Base-by-base conservation (phyloP, 2,888 invertebrate genomes). In the Athalia rosae region DNA sequence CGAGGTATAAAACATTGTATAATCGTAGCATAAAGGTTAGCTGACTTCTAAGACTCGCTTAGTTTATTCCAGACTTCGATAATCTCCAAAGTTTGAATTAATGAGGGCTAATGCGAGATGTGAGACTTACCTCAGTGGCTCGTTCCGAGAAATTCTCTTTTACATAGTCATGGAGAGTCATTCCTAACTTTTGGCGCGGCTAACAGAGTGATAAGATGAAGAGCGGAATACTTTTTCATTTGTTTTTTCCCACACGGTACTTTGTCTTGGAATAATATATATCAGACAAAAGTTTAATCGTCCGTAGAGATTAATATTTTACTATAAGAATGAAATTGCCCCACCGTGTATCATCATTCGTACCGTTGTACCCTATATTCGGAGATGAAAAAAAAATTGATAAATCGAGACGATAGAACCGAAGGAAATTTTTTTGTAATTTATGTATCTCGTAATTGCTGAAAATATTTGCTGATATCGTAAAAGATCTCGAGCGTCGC, bases 61-160 rank as follows among this genome's bases (percentile, higher is more conserved):
- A 45, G 45, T 71, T 71, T 58, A 58, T 58, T 71, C 71, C 56
- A 71, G 58, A 71, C 71, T 71, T 71, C 71, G 71, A 74, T 74
- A 74, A 74, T 74, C 74, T 74, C 61, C 74, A 43, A 74, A 61
- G 74, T 74, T 74, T 41, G 48, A 74, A 74, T 74, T 74, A 59
- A 74, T 71, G 74, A 61, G 11, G 59, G 74, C 59, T 59, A 61
- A 74, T 74, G 59, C 74, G 74, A 74, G 74, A 74, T 61, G 48
- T 48, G 50, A 74, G 74, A 74, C 74, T 62, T 61, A 74, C 62
- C 61, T 48, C 74, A 62, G 56, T 71, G 56, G 58, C 56, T 71
- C 71, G 43, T 58, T 58, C 71, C 71, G 58, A n/a, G 7, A n/a
- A 58, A 71, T 71, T 71, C 56, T 58, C 13, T 58, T 71, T 58